Percentiles rank a stretch among this genome's conserved stretches.
Evolutionary conservation across 1,140 invertebrate genomes (phyloP).

Genomic region (Bombus superbus): DNA sequence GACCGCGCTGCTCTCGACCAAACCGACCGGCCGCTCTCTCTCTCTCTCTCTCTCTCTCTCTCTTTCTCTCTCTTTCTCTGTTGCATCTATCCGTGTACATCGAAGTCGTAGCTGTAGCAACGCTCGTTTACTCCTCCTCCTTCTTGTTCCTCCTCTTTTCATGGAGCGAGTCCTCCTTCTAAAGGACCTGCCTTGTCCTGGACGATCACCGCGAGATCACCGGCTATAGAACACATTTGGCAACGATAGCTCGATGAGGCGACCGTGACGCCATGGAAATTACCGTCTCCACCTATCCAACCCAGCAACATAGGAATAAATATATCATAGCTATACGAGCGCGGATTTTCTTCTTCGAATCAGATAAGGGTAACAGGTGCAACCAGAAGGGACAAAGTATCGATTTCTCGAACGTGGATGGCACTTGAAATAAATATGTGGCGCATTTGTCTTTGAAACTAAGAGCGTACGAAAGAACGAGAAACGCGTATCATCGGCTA

Average conservation of each 20-base stretch:
- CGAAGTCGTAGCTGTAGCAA: conserved; percentile 44
- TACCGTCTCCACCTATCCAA: neutral
- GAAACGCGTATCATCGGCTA: neutral
- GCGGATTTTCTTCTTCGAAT: neutral
- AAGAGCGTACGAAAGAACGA: neutral
- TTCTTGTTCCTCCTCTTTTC: conserved; percentile 20
- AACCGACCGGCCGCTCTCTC: neutral
- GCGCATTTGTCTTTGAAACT: neutral
- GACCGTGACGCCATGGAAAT: conserved; percentile 2
- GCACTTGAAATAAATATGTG: neutral
- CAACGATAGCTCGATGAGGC: conserved; percentile 1
- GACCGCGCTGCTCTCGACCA: neutral
- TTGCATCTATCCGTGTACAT: conserved; percentile 44
- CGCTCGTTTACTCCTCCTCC: conserved; percentile 45
- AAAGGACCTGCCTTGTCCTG: conserved; percentile 30
- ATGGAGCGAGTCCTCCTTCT: conserved; percentile 21
- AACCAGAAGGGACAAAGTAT: neutral
- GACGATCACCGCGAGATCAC: conserved; percentile 1
- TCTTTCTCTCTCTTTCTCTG: neutral
- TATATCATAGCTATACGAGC: neutral
- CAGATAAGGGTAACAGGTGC: conserved; percentile 1
- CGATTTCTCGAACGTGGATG: neutral
- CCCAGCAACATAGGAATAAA: neutral
- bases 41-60: conserved; percentile 3
- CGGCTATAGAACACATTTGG: conserved; percentile 4